Percentiles rank a stretch among this genome's conserved stretches.
phyloP scores from a whole-genome alignment of 2,113 vertebrate species.

The Triplophysa rosa region DNA sequence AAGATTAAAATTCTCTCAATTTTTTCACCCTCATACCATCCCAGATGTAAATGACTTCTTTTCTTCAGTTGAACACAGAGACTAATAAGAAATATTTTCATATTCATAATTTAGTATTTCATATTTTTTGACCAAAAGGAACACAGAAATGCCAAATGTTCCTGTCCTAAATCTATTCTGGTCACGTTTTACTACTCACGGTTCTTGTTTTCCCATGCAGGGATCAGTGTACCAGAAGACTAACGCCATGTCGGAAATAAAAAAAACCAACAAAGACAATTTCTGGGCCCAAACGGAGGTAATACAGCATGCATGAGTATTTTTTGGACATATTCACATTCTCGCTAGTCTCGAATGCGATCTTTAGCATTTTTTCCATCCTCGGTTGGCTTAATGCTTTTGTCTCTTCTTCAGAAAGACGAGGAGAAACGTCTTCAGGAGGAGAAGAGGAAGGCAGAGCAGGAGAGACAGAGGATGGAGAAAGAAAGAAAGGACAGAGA shows the following conservation, averaged over 20 bases:
- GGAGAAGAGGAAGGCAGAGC: slow-evolving; percentile 77
- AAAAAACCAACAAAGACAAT: slow-evolving; percentile 88
- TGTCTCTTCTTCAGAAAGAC: slow-evolving; percentile 77
- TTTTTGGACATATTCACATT: no score
- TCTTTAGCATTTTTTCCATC: no score
- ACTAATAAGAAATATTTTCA: no score
- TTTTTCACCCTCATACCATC: no score
- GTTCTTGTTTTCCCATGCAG: slow-evolving; percentile 66
- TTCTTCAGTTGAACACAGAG: no score
- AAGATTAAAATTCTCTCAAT: no score
- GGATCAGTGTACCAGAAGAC: slow-evolving; percentile 98
- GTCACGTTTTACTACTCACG: background rate
- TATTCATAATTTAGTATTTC: no score
- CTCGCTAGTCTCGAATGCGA: no score
- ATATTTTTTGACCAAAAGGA: no score
- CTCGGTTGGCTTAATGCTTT: background rate
- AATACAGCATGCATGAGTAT: slow-evolving; percentile 35
- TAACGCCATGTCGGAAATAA: slow-evolving; percentile 92
- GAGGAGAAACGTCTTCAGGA: slow-evolving; percentile 87
- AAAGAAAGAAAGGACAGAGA: slow-evolving; percentile 84
- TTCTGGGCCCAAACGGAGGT: slow-evolving; percentile 99
- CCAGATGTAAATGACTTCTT: no score
- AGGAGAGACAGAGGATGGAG: slow-evolving; percentile 82
- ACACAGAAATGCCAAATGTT: no score
- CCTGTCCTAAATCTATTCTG: no score